Evolutionary conservation across 2,888 invertebrate genomes (phyloP).

Genomic region (Toxonevra muliebris): DNA sequence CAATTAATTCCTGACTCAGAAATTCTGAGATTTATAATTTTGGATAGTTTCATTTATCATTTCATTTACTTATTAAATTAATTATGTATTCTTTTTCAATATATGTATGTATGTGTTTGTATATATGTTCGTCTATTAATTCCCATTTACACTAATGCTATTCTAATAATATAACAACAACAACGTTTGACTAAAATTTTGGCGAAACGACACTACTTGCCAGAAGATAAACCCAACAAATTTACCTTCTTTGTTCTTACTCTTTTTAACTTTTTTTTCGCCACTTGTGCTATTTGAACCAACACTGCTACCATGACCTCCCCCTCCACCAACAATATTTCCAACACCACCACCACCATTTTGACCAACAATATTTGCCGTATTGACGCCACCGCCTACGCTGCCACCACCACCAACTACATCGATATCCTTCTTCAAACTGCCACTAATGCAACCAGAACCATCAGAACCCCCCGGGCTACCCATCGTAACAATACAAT

Average conservation of each 20-base stretch:
- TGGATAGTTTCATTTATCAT: slow-evolving; percentile 11
- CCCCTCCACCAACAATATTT: slow-evolving; percentile 39
- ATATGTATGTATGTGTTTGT: slow-evolving; percentile 11
- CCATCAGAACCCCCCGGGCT: slow-evolving; percentile 68
- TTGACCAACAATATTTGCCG: no score
- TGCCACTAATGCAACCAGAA: slow-evolving; percentile 57
- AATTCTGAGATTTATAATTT: no score
- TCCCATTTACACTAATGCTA: slow-evolving; percentile 38
- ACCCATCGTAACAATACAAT: slow-evolving; percentile 61
- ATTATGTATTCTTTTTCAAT: slow-evolving; percentile 17
- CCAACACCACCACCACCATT: slow-evolving; percentile 46
- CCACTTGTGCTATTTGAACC: slow-evolving; percentile 56
- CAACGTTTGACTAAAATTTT: slow-evolving; percentile 50
- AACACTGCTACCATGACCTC: slow-evolving; percentile 45
- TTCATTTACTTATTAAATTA: slow-evolving; percentile 15
- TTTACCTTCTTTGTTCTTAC: slow-evolving; percentile 66
- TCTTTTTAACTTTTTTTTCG: slow-evolving; percentile 65
- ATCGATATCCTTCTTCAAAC: slow-evolving; percentile 41
- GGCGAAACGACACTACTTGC: slow-evolving; percentile 50
- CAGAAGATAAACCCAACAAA: slow-evolving; percentile 61
- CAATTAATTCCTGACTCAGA: no score
- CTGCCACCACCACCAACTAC: slow-evolving; percentile 35
- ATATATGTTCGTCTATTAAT: slow-evolving; percentile 20
- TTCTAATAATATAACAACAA: slow-evolving; percentile 40
- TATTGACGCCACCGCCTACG: slow-evolving; percentile 41